Conservation (phyloP, 2,797 vertebrate genomes). For the Denticeps clupeoides region DNA sequence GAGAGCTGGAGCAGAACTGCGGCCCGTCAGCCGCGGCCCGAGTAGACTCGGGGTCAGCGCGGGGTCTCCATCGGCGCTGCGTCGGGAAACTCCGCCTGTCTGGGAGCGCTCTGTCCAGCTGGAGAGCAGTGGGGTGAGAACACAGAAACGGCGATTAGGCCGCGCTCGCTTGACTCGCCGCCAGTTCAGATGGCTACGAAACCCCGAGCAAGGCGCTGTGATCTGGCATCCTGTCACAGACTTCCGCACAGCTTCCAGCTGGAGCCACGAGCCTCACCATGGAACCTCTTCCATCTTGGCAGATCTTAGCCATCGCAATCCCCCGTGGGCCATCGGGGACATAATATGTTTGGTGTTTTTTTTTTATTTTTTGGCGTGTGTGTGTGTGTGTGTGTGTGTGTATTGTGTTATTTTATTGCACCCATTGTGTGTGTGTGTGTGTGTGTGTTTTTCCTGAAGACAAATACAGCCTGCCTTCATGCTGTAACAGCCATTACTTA, state of each 20-base stretch:
- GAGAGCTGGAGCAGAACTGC: constrained; percentile 9
- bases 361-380: constrained; percentile 29
- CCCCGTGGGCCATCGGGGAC: constrained; percentile 62
- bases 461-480: constrained; percentile 68
- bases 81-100: constrained; percentile 53
- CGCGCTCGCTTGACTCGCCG: constrained; percentile 46
- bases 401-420: constrained; percentile 13
- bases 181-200: constrained; percentile 62
- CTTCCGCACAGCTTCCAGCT: constrained; percentile 63
- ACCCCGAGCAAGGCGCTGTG: constrained; percentile 52
- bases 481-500: constrained; percentile 76
- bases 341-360: constrained; percentile 63
- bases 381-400: too few species aligned
- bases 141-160: constrained; percentile 58
- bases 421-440: constrained; percentile 28
- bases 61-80: constrained; percentile 44
- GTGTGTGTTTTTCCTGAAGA: constrained; percentile 46
- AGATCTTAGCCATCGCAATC: constrained; percentile 58
- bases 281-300: constrained; percentile 45
- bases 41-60: constrained; percentile 42
- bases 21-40: constrained; percentile 22
- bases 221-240: constrained; percentile 52
- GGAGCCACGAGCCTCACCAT: constrained; percentile 40
- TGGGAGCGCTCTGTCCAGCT: constrained; percentile 55
- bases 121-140: constrained; percentile 57